Evolutionary conservation across 2,797 vertebrate species (phyloP).

Genomic region (Lates japonicus): DNA sequence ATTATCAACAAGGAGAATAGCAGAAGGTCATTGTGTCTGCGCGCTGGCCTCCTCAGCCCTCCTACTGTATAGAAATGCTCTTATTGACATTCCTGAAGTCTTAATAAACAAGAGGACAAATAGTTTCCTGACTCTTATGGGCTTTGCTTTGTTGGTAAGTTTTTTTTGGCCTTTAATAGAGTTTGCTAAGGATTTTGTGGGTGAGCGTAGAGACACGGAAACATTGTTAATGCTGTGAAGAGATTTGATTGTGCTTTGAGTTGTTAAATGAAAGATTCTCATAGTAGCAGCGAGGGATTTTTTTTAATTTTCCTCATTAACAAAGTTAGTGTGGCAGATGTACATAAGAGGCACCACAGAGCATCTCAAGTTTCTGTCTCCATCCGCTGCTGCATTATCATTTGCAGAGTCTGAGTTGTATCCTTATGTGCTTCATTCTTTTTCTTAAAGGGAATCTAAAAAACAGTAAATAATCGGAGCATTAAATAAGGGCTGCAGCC

Average conservation of each 20-base stretch:
- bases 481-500: neutral
- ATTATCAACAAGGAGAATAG: constrained; percentile 81
- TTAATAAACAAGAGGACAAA: constrained; percentile 84
- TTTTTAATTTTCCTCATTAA: constrained; percentile 38
- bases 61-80: constrained; percentile 78
- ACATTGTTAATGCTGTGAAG: constrained; percentile 45
- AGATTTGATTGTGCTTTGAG: constrained; percentile 27
- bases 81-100: constrained; percentile 84
- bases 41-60: constrained; percentile 67
- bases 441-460: constrained; percentile 57
- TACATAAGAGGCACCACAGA: neutral
- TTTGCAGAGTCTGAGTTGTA: constrained; percentile 52
- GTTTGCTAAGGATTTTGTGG: constrained; percentile 60
- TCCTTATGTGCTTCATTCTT: constrained; percentile 32
- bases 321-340: constrained; percentile 22
- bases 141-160: constrained; percentile 74
- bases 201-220: constrained; percentile 43
- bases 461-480: neutral
- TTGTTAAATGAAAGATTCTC: constrained; percentile 55
- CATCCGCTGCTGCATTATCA: constrained; percentile 48
- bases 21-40: constrained; percentile 82
- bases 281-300: constrained; percentile 5
- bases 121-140: constrained; percentile 73
- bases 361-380: constrained; percentile 48
- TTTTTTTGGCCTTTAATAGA: constrained; percentile 74